Percentiles rank a stretch among this genome's conserved stretches.
phyloP scores from a whole-genome alignment of 2,797 vertebrate species.

The Percopsis omiscomaycus region DNA sequence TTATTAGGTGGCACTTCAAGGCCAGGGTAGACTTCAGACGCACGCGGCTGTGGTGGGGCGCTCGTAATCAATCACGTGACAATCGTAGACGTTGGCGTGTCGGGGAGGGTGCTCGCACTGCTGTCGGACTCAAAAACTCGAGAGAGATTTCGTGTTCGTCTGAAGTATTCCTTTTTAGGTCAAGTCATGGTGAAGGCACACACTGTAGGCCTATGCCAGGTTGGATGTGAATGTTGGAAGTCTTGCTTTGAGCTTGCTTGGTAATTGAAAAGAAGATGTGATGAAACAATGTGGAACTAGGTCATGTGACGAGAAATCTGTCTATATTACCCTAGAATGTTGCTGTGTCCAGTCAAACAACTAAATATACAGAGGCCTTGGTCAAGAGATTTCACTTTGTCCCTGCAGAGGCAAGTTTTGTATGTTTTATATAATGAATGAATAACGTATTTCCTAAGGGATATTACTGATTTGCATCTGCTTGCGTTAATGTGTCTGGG shows the following conservation, averaged over 20 bases:
- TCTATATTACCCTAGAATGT: constrained; percentile 12
- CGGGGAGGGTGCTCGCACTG: no score
- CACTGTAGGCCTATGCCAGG: no score
- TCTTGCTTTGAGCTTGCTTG: neutral
- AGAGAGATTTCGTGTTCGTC: no score
- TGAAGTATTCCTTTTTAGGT: no score
- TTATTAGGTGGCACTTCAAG: neutral
- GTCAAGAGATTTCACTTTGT: constrained; percentile 7
- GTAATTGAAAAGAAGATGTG: neutral
- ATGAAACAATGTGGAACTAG: neutral
- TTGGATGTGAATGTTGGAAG: no score
- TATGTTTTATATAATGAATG: constrained; percentile 47
- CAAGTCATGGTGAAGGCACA: no score
- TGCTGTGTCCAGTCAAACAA: neutral
- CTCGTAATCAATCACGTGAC: no score
- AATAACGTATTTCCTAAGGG: constrained; percentile 25
- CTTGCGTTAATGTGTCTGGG: constrained; percentile 23
- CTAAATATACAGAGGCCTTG: constrained; percentile 15
- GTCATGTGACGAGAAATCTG: neutral
- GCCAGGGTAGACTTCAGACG: no score
- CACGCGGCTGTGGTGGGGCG: no score
- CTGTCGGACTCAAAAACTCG: no score
- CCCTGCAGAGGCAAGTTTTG: constrained; percentile 36
- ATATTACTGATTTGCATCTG: constrained; percentile 19
- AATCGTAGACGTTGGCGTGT: no score